A percentile compares a stretch with the other conserved stretches of the same genome.
Conservation (phyloP, 2,888 invertebrate species). For the Cryptus armator region DNA sequence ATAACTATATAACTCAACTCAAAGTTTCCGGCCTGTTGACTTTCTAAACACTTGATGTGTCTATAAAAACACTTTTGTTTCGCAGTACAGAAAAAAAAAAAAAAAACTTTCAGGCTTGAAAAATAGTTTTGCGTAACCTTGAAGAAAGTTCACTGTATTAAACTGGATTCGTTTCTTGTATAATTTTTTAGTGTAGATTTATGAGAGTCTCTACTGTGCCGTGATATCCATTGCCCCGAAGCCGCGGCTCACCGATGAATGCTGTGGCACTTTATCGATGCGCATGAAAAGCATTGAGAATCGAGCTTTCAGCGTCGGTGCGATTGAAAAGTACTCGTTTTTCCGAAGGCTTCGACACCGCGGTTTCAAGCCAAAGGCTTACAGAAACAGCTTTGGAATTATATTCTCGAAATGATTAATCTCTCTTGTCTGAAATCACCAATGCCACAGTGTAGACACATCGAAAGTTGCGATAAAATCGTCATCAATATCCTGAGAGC, state of each 20-base stretch:
- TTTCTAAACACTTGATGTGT: too few species aligned
- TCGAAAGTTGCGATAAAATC: background rate
- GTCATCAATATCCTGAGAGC: slow-evolving; percentile 10
- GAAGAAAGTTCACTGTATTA: background rate
- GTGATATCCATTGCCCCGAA: background rate
- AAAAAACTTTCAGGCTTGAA: background rate
- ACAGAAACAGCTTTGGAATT: slow-evolving; percentile 18
- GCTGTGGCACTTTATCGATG: slow-evolving; percentile 30
- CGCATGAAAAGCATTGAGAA: slow-evolving; percentile 31
- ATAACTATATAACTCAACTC: too few species aligned
- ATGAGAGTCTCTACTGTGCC: slow-evolving; percentile 39
- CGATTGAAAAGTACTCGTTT: slow-evolving; percentile 41
- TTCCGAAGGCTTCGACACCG: slow-evolving; percentile 32
- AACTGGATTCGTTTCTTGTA: background rate
- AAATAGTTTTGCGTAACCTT: background rate
- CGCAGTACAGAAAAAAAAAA: background rate
- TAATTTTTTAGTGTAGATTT: background rate
- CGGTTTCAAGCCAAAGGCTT: background rate
- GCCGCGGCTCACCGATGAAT: slow-evolving; percentile 13
- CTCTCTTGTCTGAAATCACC: background rate
- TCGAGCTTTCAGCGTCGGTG: background rate
- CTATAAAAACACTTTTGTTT: background rate
- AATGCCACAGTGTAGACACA: background rate
- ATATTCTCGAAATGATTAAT: slow-evolving; percentile 19
- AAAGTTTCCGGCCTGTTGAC: too few species aligned